Percentiles rank a stretch among this genome's conserved stretches.
These are phyloP conservation scores for Pissodes strobi DNA, from an alignment of 1,140 invertebrate genomes.

Conservation along the genomic window DNA sequence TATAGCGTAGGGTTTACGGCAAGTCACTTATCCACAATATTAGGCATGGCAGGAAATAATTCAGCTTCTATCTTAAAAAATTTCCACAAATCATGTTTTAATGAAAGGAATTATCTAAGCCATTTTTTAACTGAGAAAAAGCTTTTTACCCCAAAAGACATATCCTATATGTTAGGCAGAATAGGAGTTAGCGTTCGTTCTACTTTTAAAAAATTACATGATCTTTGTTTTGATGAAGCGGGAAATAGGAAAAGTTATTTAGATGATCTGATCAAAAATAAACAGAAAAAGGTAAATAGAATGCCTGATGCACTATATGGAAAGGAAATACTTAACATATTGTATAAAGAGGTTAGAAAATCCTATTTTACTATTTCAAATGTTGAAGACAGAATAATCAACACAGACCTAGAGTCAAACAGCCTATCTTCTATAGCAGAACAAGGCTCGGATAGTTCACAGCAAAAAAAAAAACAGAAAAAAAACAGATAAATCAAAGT, in stretches of 20 bases:
- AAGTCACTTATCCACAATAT: constrained; percentile 43
- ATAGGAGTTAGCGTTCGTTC: constrained; percentile 41
- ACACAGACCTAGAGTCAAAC: not conserved
- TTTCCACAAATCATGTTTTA: constrained; percentile 48
- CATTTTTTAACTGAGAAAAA: constrained; percentile 19
- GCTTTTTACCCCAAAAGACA: constrained; percentile 44
- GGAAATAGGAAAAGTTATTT: constrained; percentile 50
- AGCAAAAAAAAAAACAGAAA: not conserved
- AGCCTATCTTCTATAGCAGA: not conserved
- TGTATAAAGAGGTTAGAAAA: constrained; percentile 13
- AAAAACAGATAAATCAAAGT: not conserved
- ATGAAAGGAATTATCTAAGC: constrained; percentile 20
- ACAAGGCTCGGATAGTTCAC: not conserved
- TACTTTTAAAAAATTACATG: constrained; percentile 49
- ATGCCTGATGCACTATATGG: not conserved
- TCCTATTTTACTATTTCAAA: not conserved
- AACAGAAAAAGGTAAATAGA: not conserved
- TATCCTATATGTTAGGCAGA: constrained; percentile 43
- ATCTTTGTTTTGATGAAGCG: constrained; percentile 48
- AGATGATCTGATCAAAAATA: constrained; percentile 45
- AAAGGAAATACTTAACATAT: not conserved
- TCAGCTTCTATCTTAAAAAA: constrained; percentile 46
- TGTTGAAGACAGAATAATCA: constrained; percentile 1
- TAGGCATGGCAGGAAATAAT: constrained; percentile 47
- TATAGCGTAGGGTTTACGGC: constrained; percentile 40